Percentiles rank a stretch among this genome's conserved stretches.
These are phyloP conservation scores for Trididemnum clinides DNA, from an alignment of 23 tunicate genomes.

Conservation along the genomic window DNA sequence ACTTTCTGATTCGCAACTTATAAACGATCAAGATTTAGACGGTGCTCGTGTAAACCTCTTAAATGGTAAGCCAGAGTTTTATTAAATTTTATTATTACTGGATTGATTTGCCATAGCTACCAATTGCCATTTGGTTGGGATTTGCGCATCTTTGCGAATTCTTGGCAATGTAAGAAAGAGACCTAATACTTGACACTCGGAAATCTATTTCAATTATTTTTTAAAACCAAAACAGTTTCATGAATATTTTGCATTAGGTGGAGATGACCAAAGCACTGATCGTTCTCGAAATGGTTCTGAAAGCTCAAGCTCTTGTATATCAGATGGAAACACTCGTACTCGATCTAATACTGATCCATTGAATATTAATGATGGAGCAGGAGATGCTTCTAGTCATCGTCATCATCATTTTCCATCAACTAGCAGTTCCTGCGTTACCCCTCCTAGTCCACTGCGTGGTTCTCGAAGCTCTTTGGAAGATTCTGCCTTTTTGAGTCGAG, in stretches of 20 bases:
- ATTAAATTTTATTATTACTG: no score
- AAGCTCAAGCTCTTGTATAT: conserved; percentile 3
- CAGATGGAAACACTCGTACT: conserved; percentile 3
- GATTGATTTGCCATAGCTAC: no score
- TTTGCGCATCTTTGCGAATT: no score
- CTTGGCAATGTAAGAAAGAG: no score
- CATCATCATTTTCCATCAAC: conserved; percentile 23
- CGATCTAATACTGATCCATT: conserved; percentile 56
- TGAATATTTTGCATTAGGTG: no score
- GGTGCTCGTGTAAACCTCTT: no score
- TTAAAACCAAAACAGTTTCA: no score
- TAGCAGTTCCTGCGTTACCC: conserved; percentile 38
- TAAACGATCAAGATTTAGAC: no score
- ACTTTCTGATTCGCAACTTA: not conserved
- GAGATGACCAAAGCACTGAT: conserved; percentile 15
- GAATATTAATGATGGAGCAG: not conserved
- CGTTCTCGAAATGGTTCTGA: conserved; percentile 36
- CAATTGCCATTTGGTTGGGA: no score
- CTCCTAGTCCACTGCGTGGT: conserved; percentile 1
- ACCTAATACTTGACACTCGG: no score
- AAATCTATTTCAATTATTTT: no score
- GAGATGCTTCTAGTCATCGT: not conserved
- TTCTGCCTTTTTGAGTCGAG: not conserved
- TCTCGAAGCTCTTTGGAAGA: conserved; percentile 34
- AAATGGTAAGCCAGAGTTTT: no score